Evolutionary conservation across 2,113 vertebrate genomes (phyloP), one percentile per base, ranked within the genome.

Genomic region (Cyanoderma ruficeps): DNA sequence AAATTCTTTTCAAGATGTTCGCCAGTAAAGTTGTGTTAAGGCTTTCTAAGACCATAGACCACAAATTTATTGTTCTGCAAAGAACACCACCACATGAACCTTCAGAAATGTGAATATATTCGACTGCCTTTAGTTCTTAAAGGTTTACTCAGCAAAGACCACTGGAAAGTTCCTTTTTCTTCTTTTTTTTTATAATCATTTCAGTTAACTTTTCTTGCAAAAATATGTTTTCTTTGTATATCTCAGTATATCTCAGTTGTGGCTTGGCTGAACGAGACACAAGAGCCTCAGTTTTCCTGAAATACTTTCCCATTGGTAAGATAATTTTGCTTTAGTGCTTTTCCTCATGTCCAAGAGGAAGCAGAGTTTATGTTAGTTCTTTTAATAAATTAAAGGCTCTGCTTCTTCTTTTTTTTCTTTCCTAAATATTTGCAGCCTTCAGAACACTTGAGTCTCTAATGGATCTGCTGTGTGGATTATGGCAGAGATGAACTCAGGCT

Each of bases 281-380:
- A 33, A 24, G 63, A 83, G 84, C 71, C 85, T 92, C 79, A 86
- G 39, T 88, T 93, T 96, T 95, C 92, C 85, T 93, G 79, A 90
- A 96, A 83, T 65, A 49, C 75, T 70, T 88, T 93, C 82, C 68
- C 85, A 49, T 65, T 93, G 84, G 70, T 88, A 67, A 86, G 82
- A 90, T 59, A 74, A 80, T 90, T 90, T 88, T 89, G 63, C 70
- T 71, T 91, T 52, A 56, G 42, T 87, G 69, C 57, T 91, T 94
- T 94, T 94, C 49, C 78, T 96, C 78, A 80, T 47, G 75, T 86
- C 75, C 87, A 94, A 93, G 63, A 94, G 85, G 94, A 95, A 95
- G 79, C 11, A 88, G 59, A 88, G 53, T 85, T 97, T 95, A 88
- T 80, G 63, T 50, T 86, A 55, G 55, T 18, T 81, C 90, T 91